Conservation (phyloP, 2,888 invertebrate genomes). For the Platypus cylindrus region DNA sequence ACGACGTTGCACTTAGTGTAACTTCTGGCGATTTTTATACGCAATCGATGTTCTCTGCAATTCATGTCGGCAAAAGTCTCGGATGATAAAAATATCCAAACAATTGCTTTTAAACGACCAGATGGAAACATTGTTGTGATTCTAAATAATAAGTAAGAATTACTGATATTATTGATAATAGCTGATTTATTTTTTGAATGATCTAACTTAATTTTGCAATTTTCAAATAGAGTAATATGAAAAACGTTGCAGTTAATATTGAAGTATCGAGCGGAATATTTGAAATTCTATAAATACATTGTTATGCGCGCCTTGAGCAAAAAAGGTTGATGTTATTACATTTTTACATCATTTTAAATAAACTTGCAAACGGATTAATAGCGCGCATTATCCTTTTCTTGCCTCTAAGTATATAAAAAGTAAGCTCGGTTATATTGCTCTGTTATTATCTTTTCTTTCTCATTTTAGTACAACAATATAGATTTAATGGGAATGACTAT, state of each 20-base stretch:
- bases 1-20: constrained; percentile 49
- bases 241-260: background rate
- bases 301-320: background rate
- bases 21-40: constrained; percentile 61
- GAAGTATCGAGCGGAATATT: background rate
- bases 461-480: no score
- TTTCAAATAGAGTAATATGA: background rate
- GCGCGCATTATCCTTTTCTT: no score
- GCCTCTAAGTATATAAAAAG: no score
- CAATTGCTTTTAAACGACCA: constrained; percentile 40
- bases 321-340: no score
- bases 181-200: background rate
- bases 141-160: background rate
- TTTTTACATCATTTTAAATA: no score
- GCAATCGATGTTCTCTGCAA: constrained; percentile 73
- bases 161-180: background rate
- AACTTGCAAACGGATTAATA: no score
- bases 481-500: no score
- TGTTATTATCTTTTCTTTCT: no score
- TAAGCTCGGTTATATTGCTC: no score
- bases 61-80: constrained; percentile 32
- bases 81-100: constrained; percentile 3
- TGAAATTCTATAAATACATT: background rate
- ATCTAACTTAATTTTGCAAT: background rate
- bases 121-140: constrained; percentile 31